Percentiles rank a stretch among this genome's conserved stretches.
Evolutionary conservation across 2,113 vertebrate genomes (phyloP).

Genomic region (Scolopax mira): DNA sequence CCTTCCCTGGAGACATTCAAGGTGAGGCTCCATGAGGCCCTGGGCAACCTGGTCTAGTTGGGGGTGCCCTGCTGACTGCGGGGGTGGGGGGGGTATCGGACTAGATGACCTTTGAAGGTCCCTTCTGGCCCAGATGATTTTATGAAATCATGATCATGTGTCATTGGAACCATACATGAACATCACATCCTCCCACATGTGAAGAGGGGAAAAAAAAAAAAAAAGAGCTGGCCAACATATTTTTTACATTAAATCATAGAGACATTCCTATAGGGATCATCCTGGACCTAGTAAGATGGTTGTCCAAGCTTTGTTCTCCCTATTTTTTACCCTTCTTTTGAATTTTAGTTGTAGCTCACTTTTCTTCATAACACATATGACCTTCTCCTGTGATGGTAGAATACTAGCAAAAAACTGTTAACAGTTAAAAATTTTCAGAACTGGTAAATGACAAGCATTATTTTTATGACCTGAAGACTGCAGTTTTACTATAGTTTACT

Average conservation of each 20-base stretch:
- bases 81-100: too few species aligned
- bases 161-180: not conserved
- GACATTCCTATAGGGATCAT: not conserved
- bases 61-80: too few species aligned
- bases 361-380: not conserved
- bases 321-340: not conserved
- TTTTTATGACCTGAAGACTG: not conserved
- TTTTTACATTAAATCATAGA: not conserved
- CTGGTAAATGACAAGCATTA: not conserved
- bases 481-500: slow-evolving; percentile 10
- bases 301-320: not conserved
- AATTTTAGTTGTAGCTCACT: not conserved
- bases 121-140: too few species aligned
- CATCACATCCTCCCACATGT: not conserved
- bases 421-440: not conserved
- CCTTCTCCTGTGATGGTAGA: not conserved
- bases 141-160: not conserved
- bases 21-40: too few species aligned
- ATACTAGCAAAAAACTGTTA: not conserved
- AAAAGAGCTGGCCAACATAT: not conserved
- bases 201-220: not conserved
- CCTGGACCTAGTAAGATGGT: not conserved
- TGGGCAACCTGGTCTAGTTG: too few species aligned
- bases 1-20: too few species aligned
- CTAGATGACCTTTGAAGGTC: too few species aligned